Evolutionary conservation across 2,888 invertebrate species (phyloP).

Genomic region (Rotaria magnacalcarata): DNA sequence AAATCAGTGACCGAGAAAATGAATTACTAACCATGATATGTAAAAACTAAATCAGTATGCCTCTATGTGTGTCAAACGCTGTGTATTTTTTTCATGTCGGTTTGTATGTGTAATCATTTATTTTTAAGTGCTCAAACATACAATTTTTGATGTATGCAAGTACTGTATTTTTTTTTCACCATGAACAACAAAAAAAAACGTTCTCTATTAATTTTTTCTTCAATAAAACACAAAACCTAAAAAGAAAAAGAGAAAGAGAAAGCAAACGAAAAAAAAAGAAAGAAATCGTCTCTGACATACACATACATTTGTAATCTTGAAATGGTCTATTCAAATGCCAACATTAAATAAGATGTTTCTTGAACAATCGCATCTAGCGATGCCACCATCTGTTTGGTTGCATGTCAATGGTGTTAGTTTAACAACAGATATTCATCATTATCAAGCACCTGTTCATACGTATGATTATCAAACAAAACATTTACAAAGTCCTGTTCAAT

Average conservation of each 20-base stretch:
- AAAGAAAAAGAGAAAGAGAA: background rate
- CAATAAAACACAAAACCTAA: background rate
- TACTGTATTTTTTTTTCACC: background rate
- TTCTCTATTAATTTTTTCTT: background rate
- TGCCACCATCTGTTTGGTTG: background rate
- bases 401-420: constrained; percentile 21
- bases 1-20: too few species aligned
- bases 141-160: background rate
- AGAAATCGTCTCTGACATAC: background rate
- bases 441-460: background rate
- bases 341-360: background rate
- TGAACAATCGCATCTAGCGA: background rate
- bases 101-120: background rate
- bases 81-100: background rate
- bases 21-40: background rate
- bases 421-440: background rate
- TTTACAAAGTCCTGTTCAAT: background rate
- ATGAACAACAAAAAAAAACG: background rate
- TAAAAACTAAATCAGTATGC: background rate
- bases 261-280: background rate
- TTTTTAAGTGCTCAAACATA: background rate
- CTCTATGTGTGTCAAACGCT: background rate
- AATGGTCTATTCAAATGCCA: background rate
- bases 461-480: constrained; percentile 18
- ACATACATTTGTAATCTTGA: background rate